Conservation (phyloP, 2,888 invertebrate species). For the Sesia bembeciformis region DNA sequence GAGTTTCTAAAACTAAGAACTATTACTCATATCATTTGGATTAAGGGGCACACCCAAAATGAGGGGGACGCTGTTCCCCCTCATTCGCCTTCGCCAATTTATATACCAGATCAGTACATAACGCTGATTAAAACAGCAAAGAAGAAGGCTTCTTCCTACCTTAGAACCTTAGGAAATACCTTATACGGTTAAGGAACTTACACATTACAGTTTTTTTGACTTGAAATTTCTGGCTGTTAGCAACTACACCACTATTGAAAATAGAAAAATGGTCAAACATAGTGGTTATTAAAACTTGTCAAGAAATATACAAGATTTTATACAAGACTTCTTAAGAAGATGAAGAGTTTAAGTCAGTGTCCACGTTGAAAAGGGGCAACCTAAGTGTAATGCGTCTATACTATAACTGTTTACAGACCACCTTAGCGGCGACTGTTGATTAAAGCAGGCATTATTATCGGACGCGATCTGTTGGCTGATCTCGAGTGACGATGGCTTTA, state of each 20-base stretch:
- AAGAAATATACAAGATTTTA: constrained; percentile 2
- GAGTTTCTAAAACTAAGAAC: constrained; percentile 2
- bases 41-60: constrained; percentile 22
- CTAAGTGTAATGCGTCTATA: not conserved
- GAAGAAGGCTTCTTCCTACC: too few species aligned
- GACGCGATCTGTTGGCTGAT: too few species aligned
- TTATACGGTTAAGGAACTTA: constrained; percentile 5
- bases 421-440: too few species aligned
- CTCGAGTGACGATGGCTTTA: too few species aligned
- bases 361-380: constrained; percentile 2
- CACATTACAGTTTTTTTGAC: constrained; percentile 8
- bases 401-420: too few species aligned
- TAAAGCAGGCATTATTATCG: too few species aligned
- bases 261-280: constrained; percentile 7
- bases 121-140: constrained; percentile 15
- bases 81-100: constrained; percentile 20
- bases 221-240: constrained; percentile 4
- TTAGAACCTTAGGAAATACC: too few species aligned
- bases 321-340: constrained; percentile 3
- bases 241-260: constrained; percentile 3
- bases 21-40: constrained; percentile 21
- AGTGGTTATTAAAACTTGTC: constrained; percentile 3
- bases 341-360: constrained; percentile 5
- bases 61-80: too few species aligned
- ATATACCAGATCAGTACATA: constrained; percentile 21